These are phyloP conservation scores for Gonioctena quinquepunctata DNA, from an alignment of 1,140 invertebrate species.

Conservation along the genomic window DNA sequence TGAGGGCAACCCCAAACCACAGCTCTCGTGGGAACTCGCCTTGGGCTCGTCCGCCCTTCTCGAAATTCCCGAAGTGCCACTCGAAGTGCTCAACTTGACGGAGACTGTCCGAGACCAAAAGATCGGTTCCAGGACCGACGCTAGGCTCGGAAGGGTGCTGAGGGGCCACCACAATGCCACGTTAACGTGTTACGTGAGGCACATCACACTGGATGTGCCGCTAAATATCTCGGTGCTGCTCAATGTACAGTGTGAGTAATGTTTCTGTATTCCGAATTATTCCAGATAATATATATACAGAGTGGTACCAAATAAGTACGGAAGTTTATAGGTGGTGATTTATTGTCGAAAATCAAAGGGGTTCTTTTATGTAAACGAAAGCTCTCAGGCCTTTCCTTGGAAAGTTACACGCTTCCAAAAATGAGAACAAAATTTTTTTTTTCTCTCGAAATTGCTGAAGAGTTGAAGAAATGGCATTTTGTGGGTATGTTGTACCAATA, in stretches of 20 bases:
- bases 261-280: background rate
- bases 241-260: slow-evolving; percentile 79
- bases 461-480: too few species aligned
- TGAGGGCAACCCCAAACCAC: slow-evolving; percentile 78
- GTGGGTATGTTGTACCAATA: too few species aligned
- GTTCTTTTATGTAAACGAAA: too few species aligned
- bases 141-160: slow-evolving; percentile 67
- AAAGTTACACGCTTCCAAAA: too few species aligned
- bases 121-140: slow-evolving; percentile 65
- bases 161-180: slow-evolving; percentile 76
- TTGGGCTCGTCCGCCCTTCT: slow-evolving; percentile 61
- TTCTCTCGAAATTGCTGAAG: too few species aligned
- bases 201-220: slow-evolving; percentile 67
- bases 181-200: slow-evolving; percentile 73
- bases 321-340: too few species aligned
- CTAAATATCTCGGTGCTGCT: slow-evolving; percentile 74
- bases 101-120: slow-evolving; percentile 54
- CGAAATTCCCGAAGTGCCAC: slow-evolving; percentile 60
- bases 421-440: too few species aligned
- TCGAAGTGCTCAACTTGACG: slow-evolving; percentile 52
- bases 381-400: too few species aligned
- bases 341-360: too few species aligned
- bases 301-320: too few species aligned
- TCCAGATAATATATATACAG: too few species aligned
- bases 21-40: slow-evolving; percentile 71